Evolutionary conservation across 2,113 vertebrate species (phyloP).

Genomic region (Larimichthys crocea): DNA sequence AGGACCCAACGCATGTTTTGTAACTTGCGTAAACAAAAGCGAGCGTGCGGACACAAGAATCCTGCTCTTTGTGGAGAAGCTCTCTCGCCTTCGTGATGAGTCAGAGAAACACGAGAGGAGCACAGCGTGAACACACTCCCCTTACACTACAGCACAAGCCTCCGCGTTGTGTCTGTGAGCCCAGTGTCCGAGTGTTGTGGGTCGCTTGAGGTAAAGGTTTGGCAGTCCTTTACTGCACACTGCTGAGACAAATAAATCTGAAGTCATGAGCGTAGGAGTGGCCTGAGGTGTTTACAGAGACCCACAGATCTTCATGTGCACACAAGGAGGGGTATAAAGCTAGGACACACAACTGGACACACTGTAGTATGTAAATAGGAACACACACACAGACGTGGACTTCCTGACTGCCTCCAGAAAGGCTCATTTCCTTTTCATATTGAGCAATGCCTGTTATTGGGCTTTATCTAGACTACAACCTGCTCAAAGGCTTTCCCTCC

Average conservation of each 20-base stretch:
- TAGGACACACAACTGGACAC: not conserved
- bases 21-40: conserved; percentile 1
- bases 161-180: not conserved
- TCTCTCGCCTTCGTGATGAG: not conserved
- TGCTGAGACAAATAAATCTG: conserved; percentile 13
- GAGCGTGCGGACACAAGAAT: conserved; percentile 28
- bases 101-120: conserved; percentile 2
- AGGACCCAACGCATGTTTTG: not conserved
- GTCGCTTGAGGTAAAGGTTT: conserved; percentile 9
- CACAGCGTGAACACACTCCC: not conserved
- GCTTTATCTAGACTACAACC: conserved; percentile 30
- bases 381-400: not conserved
- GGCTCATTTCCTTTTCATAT: conserved; percentile 40
- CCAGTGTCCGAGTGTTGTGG: not conserved
- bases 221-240: conserved; percentile 3
- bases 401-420: conserved; percentile 42
- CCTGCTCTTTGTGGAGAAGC: not conserved
- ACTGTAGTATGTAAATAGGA: not conserved
- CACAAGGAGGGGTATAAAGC: conserved; percentile 5
- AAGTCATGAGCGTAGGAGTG: not conserved
- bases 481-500: conserved; percentile 27
- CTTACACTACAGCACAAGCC: conserved; percentile 1
- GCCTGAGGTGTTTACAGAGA: conserved; percentile 5
- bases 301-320: not conserved
- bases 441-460: conserved; percentile 41